Conservation (phyloP, 2,113 vertebrate genomes). For the Eurypyga helias region DNA sequence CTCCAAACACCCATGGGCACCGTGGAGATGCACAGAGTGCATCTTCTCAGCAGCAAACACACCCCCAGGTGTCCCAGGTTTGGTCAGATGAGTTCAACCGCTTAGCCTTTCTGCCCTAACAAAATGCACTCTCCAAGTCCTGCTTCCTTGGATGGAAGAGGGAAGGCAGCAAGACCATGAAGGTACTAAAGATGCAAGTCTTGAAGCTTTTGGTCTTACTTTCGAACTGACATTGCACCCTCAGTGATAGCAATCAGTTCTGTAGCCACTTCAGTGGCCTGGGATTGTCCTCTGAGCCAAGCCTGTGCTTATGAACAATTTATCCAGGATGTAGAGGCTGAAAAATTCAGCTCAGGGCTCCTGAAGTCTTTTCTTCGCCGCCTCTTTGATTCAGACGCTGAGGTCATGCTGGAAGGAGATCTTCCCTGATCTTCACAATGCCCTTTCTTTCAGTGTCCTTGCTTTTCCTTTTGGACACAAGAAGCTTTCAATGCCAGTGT, state of each 20-base stretch:
- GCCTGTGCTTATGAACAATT: neutral
- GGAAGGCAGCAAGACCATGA: neutral
- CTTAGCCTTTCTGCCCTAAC: neutral
- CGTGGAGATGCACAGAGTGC: too few relatives aligned
- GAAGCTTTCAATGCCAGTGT: neutral
- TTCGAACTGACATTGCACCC: neutral
- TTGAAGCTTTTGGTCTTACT: neutral
- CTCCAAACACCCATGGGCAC: neutral
- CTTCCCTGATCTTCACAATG: neutral
- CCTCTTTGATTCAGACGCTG: neutral
- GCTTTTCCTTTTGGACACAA: neutral
- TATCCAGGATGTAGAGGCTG: neutral
- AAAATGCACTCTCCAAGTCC: neutral
- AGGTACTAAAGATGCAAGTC: neutral
- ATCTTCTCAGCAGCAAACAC: neutral
- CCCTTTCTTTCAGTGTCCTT: neutral
- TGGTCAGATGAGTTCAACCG: neutral
- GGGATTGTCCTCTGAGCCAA: neutral
- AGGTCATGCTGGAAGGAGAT: neutral
- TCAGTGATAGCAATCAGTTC: neutral
- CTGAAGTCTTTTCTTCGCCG: neutral
- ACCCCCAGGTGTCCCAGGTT: neutral
- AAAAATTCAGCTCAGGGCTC: neutral
- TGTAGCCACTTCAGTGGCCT: neutral
- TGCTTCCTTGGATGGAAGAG: neutral